phyloP scores from a whole-genome alignment of 1,140 invertebrate genomes.

The Macrobrachium nipponense region DNA sequence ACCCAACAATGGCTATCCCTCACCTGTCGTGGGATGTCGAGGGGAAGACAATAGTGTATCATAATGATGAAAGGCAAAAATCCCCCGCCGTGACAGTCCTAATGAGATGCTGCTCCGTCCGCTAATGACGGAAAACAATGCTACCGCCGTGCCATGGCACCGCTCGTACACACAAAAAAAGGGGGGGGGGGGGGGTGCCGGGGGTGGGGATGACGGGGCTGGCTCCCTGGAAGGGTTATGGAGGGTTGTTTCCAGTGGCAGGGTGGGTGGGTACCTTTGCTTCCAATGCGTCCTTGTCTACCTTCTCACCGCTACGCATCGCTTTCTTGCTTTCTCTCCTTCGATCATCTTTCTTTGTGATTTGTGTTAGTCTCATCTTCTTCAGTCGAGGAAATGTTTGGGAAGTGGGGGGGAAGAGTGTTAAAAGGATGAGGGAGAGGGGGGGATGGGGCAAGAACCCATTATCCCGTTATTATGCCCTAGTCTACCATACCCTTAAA shows the following conservation, averaged over 20 bases:
- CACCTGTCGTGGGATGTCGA: slow-evolving; percentile 48
- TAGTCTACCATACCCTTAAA: too few species aligned
- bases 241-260: too few species aligned
- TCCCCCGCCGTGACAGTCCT: slow-evolving; percentile 20
- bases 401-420: too few species aligned
- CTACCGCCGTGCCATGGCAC: slow-evolving; percentile 18
- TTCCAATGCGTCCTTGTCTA: background rate
- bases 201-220: too few species aligned
- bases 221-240: too few species aligned
- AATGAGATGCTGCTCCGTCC: slow-evolving; percentile 37
- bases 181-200: background rate
- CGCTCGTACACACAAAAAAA: slow-evolving; percentile 32
- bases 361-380: background rate
- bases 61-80: slow-evolving; percentile 56
- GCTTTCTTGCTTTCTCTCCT: background rate
- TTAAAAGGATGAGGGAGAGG: too few species aligned
- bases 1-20: slow-evolving; percentile 39
- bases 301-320: background rate
- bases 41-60: slow-evolving; percentile 47
- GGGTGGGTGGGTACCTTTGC: background rate
- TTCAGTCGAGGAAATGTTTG: background rate
- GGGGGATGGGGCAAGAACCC: too few species aligned
- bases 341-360: background rate
- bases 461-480: too few species aligned
- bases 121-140: slow-evolving; percentile 46